Evolutionary conservation across 2,113 vertebrate species (phyloP), one percentile per base, ranked within the genome.

Genomic region (Stegastes partitus): DNA sequence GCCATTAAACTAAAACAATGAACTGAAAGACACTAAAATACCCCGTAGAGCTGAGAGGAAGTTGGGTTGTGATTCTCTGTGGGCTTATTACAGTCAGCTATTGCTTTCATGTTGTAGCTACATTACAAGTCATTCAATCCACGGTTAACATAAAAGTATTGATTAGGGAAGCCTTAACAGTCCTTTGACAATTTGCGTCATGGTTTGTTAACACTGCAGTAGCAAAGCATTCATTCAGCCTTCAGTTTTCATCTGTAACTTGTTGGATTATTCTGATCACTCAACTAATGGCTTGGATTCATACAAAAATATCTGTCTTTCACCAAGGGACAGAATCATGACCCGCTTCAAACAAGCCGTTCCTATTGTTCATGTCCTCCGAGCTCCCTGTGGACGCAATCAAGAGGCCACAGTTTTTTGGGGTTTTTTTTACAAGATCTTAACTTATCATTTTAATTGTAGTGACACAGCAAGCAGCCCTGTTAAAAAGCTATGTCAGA

Each of bases 401-500:
- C 65, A 54, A 54, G n/a, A 54, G 5, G 14, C 15, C 39, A 25
- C 16, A 23, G n/a, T n/a, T n/a, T n/a, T n/a, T n/a, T n/a, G n/a
- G n/a, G n/a, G n/a, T n/a, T n/a, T 0, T 15, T 18, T 16, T 59
- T 19, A 54, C 7, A 47, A 26, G 44, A 39, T 19, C 39, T 74
- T 9, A 22, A 19, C 47, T 21, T 23, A 59, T 66, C 9, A 21
- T n/a, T 67, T 57, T 19, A 49, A 70, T 71, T 21, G 62, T 67
- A 69, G 68, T 58, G 42, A 65, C 18, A 51, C 21, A 14, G 19
- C 15, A 34, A 21, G 16, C 25, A 4, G 18, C 25, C 12, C 31
- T 74, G 51, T 44, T n/a, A 44, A 42, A 62, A 74, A 23, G 1
- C n/a, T 3, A 9, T 11, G 54, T 21, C 15, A 0, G 12, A 9